Evolutionary conservation across 1,140 invertebrate species (phyloP).

Genomic region (Drosophila kanapiae): DNA sequence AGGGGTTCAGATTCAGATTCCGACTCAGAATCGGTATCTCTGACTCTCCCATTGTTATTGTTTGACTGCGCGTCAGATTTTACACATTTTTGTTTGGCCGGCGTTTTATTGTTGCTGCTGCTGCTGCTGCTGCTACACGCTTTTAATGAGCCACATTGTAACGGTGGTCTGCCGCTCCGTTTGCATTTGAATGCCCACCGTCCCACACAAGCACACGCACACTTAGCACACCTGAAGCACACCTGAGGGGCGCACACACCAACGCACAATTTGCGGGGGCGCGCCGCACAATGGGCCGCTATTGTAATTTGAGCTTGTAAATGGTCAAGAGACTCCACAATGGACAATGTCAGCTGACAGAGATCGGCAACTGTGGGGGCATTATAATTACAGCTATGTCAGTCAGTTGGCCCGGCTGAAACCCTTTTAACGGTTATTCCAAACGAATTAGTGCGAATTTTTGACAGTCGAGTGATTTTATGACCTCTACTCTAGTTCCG

Average conservation of each 20-base stretch:
- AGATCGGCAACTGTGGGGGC: constrained; percentile 51
- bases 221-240: constrained; percentile 11
- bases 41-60: constrained; percentile 59
- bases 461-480: constrained; percentile 76
- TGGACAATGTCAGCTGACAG: constrained; percentile 40
- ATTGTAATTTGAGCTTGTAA: constrained; percentile 78
- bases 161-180: constrained; percentile 74
- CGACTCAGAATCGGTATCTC: constrained; percentile 32
- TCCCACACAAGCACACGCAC: constrained; percentile 18
- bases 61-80: constrained; percentile 68
- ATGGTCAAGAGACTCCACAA: constrained; percentile 61
- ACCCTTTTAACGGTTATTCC: constrained; percentile 67
- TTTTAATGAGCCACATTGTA: constrained; percentile 78
- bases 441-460: constrained; percentile 78
- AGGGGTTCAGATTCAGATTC: constrained; percentile 2
- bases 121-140: constrained; percentile 38
- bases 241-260: constrained; percentile 12
- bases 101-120: constrained; percentile 55
- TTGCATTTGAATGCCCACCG: constrained; percentile 75
- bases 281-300: constrained; percentile 70
- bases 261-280: constrained; percentile 55
- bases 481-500: constrained; percentile 32
- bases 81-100: constrained; percentile 63
- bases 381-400: constrained; percentile 65
- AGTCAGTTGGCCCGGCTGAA: constrained; percentile 28